Conservation (phyloP, 2,888 invertebrate species). For the Drosophila birchii region DNA sequence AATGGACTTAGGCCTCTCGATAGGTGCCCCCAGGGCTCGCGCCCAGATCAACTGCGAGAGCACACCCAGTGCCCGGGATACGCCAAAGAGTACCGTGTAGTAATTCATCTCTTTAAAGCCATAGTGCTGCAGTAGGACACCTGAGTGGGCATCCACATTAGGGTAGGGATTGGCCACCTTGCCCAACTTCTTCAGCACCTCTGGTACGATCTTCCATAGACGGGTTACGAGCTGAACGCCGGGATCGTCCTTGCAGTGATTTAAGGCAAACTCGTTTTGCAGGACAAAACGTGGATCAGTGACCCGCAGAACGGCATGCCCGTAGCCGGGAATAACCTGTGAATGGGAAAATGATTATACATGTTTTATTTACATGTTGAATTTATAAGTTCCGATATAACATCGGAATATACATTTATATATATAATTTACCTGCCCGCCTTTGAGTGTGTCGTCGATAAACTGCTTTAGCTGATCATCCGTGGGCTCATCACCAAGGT, state of each 20-base stretch:
- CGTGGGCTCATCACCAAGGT: slow-evolving; percentile 91
- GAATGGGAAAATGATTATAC: no score
- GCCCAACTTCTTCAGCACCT: slow-evolving; percentile 90
- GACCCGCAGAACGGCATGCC: slow-evolving; percentile 92
- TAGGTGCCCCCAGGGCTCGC: slow-evolving; percentile 90
- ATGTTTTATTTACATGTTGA: no score
- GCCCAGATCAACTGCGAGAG: slow-evolving; percentile 91
- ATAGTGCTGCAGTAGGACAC: slow-evolving; percentile 91
- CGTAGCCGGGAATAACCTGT: slow-evolving; percentile 92
- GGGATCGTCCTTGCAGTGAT: slow-evolving; percentile 91
- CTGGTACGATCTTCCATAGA: slow-evolving; percentile 91
- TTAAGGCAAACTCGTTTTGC: slow-evolving; percentile 91
- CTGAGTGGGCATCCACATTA: slow-evolving; percentile 94
- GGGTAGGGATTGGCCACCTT: slow-evolving; percentile 96
- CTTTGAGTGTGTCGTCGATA: slow-evolving; percentile 89
- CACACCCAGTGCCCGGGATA: slow-evolving; percentile 92
- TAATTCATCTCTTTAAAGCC: slow-evolving; percentile 93
- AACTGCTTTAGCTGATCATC: slow-evolving; percentile 93
- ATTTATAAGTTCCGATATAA: no score
- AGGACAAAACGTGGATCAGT: slow-evolving; percentile 91
- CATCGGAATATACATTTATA: no score
- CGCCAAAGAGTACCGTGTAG: slow-evolving; percentile 94
- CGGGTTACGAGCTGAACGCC: slow-evolving; percentile 90
- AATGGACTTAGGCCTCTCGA: slow-evolving; percentile 86
- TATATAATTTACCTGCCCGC: slow-evolving; percentile 29